Conservation (phyloP, 2,113 vertebrate genomes). For the Eurypyga helias region DNA sequence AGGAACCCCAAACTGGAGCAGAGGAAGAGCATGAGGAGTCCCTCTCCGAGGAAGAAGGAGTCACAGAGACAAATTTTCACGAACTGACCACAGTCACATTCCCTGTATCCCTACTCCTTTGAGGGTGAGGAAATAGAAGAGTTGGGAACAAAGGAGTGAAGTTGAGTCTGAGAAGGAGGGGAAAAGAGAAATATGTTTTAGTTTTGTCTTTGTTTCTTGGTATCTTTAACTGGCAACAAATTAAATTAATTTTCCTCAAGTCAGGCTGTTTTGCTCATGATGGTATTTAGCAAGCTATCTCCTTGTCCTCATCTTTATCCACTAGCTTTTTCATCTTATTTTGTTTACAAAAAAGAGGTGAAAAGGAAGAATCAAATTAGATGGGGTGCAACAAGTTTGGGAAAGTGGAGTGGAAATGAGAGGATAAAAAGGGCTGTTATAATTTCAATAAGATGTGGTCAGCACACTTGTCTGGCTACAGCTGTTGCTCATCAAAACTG, state of each 20-base stretch:
- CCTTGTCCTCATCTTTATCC: not conserved
- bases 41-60: not conserved
- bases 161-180: too few relatives aligned
- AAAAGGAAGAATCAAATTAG: not conserved
- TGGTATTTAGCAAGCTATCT: too few relatives aligned
- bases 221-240: too few relatives aligned
- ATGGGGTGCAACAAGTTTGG: not conserved
- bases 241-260: too few relatives aligned
- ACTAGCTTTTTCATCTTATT: not conserved
- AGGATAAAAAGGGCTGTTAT: not conserved
- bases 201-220: too few relatives aligned
- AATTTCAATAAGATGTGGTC: not conserved
- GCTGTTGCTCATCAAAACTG: not conserved
- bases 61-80: not conserved
- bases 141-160: not conserved
- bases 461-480: not conserved
- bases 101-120: not conserved
- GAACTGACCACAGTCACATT: not conserved
- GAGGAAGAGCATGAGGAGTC: not conserved
- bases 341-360: not conserved
- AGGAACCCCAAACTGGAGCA: not conserved
- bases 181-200: too few relatives aligned
- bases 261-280: too few relatives aligned
- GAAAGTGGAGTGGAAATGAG: not conserved
- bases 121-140: not conserved